A percentile compares a stretch with the other conserved stretches of the same genome.
Evolutionary conservation across 2,888 invertebrate genomes (phyloP).

Genomic region (Dolichopus griseipennis): DNA sequence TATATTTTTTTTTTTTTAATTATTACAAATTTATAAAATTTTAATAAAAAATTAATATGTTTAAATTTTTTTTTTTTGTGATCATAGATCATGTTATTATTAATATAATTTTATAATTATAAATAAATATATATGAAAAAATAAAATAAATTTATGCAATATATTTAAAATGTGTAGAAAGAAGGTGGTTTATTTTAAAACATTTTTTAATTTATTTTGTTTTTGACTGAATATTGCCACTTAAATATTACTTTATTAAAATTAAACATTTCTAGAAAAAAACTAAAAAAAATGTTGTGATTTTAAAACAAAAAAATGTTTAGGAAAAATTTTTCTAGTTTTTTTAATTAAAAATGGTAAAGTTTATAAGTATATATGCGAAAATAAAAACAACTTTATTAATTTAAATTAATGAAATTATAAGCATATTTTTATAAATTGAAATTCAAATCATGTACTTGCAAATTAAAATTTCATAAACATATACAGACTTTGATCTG

Average conservation of each 20-base stretch:
- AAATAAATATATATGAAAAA: background rate
- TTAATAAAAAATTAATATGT: no score
- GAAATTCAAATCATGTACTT: no score
- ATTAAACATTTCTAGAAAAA: background rate
- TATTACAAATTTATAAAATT: no score
- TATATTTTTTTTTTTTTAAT: no score
- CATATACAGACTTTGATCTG: no score
- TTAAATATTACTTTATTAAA: background rate
- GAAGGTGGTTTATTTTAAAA: no score
- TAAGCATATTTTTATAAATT: no score
- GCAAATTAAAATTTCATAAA: no score
- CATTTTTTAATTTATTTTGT: background rate
- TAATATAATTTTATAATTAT: background rate
- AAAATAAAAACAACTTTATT: background rate
- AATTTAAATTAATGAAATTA: no score
- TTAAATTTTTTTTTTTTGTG: no score
- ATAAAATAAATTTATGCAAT: background rate
- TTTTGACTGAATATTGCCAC: slow-evolving; percentile 1
- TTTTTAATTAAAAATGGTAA: background rate
- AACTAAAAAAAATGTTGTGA: no score
- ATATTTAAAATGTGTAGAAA: background rate
- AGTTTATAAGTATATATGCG: background rate
- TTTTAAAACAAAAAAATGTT: background rate
- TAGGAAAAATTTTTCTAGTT: background rate
- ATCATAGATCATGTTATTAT: no score